Conservation (phyloP, 2,113 vertebrate genomes). For the Isurus oxyrinchus region DNA sequence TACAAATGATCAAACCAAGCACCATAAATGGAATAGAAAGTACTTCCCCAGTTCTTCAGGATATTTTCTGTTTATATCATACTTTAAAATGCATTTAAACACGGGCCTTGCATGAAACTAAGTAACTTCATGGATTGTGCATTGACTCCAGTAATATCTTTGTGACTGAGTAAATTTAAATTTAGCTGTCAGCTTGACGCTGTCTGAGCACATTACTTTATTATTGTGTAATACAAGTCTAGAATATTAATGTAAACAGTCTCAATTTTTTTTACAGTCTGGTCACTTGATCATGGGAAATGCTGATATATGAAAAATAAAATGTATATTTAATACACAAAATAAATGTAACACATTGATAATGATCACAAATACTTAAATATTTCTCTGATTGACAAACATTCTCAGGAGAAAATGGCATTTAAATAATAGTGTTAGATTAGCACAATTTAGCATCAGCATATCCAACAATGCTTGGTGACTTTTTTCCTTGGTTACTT, state of each 20-base stretch:
- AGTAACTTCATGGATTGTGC: neutral
- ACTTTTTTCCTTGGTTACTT: neutral
- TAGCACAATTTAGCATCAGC: neutral
- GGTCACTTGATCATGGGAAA: neutral
- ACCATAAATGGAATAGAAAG: neutral
- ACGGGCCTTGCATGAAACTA: neutral
- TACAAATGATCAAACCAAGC: neutral
- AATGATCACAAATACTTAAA: neutral
- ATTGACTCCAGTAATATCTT: neutral
- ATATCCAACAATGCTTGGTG: neutral
- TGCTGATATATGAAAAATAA: constrained; percentile 11
- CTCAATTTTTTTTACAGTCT: neutral
- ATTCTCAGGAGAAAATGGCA: neutral
- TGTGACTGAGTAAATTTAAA: neutral
- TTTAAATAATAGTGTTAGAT: neutral
- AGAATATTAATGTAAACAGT: neutral
- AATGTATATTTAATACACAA: neutral
- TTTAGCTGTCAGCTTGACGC: neutral
- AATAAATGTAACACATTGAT: neutral
- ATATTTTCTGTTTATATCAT: neutral
- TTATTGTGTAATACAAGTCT: neutral
- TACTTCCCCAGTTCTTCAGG: neutral
- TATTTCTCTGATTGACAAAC: neutral
- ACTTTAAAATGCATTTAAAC: neutral
- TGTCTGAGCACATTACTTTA: neutral